phyloP scores from a whole-genome alignment of 23 tunicate genomes.

The Ciona savignyi region DNA sequence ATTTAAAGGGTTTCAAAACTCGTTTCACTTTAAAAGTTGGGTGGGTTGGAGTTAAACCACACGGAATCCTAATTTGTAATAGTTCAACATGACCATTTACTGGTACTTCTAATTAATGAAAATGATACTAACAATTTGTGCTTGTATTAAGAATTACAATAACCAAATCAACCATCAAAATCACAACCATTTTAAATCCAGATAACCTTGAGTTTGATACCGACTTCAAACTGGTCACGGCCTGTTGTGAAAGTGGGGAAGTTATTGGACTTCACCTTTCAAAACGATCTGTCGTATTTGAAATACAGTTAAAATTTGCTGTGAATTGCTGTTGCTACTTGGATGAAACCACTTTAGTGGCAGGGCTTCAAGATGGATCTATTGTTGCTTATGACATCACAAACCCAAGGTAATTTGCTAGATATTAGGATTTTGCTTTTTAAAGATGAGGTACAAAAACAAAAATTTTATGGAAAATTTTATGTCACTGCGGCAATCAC shows the following conservation, averaged over 20 bases:
- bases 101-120: no score
- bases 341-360: slow-evolving; percentile 4
- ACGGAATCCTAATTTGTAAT: no score
- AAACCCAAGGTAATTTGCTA: slow-evolving; percentile 8
- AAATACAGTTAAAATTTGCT: not conserved
- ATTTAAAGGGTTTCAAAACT: no score
- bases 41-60: no score
- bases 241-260: slow-evolving; percentile 29
- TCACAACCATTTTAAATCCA: no score
- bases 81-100: no score
- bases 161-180: no score
- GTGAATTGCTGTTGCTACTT: slow-evolving; percentile 32
- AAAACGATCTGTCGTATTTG: not conserved
- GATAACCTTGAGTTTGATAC: slow-evolving; percentile 26
- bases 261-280: slow-evolving; percentile 9
- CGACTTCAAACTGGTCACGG: slow-evolving; percentile 17
- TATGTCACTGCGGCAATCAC: no score
- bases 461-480: no score
- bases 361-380: slow-evolving; percentile 34
- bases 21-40: no score
- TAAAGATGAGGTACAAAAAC: not conserved
- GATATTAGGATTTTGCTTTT: not conserved
- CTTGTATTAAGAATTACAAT: no score
- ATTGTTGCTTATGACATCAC: slow-evolving; percentile 18
- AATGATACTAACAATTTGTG: no score